Base-by-base conservation (phyloP, 2,888 invertebrate genomes). In the Ametastegia equiseti region DNA sequence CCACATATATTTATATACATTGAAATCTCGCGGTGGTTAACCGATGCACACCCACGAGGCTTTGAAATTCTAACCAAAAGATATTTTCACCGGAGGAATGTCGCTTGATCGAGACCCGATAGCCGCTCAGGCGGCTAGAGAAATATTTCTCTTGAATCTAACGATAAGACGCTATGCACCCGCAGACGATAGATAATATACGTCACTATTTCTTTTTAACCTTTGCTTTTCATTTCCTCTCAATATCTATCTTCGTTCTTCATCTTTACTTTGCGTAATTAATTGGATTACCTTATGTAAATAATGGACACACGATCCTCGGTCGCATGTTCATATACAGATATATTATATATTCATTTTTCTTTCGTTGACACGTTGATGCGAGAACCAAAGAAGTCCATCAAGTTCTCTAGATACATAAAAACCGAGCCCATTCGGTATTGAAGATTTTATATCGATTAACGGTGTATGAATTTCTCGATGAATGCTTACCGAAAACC, bases 1-100 rank as follows among this genome's bases (percentile, higher is more conserved):
- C n/a, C n/a, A n/a, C n/a, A n/a, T n/a, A n/a, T n/a, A n/a, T n/a
- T n/a, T n/a, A 50, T 50, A 50, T 15, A 15, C 15, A 65, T 39
- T 67, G 65, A 67, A 67, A 67, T 67, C 27, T 36, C 39, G 67
- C 39, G 67, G 67, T 67, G 23, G 19, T 19, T 19, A 71, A 71
- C 33, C 78, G 60, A 78, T 60, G 78, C 45, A 78, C 78, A 78
- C 78, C 78, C 78, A 78, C 78, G 78, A 78, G 78, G 42, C 19
- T 30, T 63, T 63, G 78, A 63, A 78, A 78, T 63, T 78, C 78
- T 78, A 63, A 78, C 78, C 78, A 54, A 75, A 71, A 75, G 75
- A 75, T n/a, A n/a, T 78, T 63, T 63, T 78, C 78, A 78, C 78
- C 60, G 15, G 27, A 75, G 78, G 78, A 78, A 78, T 78, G 78